Percentiles rank a stretch among this genome's conserved stretches.
Evolutionary conservation across 2,888 invertebrate genomes (phyloP).

Genomic region (Schizotus pectinicornis): DNA sequence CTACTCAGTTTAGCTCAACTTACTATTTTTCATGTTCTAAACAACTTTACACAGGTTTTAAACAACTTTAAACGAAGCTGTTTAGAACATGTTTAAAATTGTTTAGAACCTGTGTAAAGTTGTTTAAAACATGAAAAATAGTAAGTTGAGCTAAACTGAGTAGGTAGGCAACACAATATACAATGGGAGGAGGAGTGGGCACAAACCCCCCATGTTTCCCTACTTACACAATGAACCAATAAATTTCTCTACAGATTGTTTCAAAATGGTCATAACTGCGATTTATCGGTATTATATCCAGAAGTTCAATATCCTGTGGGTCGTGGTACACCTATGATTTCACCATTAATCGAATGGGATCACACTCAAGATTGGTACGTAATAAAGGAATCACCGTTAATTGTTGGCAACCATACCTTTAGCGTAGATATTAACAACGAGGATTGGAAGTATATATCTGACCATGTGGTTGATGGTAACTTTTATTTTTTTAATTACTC

Average conservation of each 20-base stretch:
- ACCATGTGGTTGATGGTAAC: conserved; percentile 86
- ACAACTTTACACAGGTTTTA: too few relatives aligned
- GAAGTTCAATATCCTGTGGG: conserved; percentile 81
- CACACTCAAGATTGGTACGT: conserved; percentile 80
- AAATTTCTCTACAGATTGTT: conserved; percentile 66
- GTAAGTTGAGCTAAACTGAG: too few relatives aligned
- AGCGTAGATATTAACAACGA: conserved; percentile 68
- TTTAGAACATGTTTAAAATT: too few relatives aligned
- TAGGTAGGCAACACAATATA: too few relatives aligned
- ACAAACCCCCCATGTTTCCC: too few relatives aligned
- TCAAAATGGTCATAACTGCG: conserved; percentile 76
- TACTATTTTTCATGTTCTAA: too few relatives aligned
- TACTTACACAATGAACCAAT: too few relatives aligned
- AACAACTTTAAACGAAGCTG: too few relatives aligned
- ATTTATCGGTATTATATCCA: conserved; percentile 78
- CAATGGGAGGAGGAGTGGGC: too few relatives aligned
- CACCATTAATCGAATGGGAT: conserved; percentile 85
- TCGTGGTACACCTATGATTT: conserved; percentile 57
- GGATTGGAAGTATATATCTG: conserved; percentile 73
- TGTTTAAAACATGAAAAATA: too few relatives aligned
- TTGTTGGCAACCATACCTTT: conserved; percentile 68
- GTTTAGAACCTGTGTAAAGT: too few relatives aligned
- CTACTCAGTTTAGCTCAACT: too few relatives aligned
- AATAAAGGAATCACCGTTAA: conserved; percentile 47
- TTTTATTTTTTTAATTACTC: not conserved